Conservation (phyloP, 1,140 invertebrate species). For the Caenorhabditis briggsae region DNA sequence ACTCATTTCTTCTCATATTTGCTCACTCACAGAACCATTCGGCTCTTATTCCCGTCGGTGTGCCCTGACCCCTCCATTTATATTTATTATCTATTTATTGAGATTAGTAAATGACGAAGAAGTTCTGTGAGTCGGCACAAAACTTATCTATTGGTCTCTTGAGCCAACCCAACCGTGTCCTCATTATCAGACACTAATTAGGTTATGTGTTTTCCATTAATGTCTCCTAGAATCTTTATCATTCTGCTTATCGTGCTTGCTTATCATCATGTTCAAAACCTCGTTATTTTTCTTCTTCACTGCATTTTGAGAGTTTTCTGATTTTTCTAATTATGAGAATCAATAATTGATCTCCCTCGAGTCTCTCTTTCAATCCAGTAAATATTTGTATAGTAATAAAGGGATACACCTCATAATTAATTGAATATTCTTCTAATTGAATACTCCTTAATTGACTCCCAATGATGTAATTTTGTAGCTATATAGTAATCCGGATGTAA, state of each 20-base stretch:
- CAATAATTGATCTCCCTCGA: neutral
- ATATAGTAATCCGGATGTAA: too few species aligned
- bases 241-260: too few species aligned
- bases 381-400: too few species aligned
- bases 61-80: neutral
- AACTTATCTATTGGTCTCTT: neutral
- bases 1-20: conserved; percentile 34
- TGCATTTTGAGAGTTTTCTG: neutral
- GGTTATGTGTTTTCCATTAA: neutral
- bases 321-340: neutral
- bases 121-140: neutral
- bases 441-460: too few species aligned
- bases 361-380: too few species aligned
- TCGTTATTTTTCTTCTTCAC: conserved; percentile 23
- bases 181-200: conserved; percentile 52
- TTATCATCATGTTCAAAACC: neutral
- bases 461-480: too few species aligned
- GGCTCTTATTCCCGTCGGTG: conserved; percentile 21
- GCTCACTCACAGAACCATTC: neutral
- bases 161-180: conserved; percentile 24
- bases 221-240: neutral
- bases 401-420: too few species aligned
- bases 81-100: neutral
- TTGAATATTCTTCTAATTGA: too few species aligned
- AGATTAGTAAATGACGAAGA: neutral